These are phyloP conservation scores for Tetraodon nigroviridis DNA, from an alignment of 2,113 vertebrate genomes.

Conservation along the genomic window DNA sequence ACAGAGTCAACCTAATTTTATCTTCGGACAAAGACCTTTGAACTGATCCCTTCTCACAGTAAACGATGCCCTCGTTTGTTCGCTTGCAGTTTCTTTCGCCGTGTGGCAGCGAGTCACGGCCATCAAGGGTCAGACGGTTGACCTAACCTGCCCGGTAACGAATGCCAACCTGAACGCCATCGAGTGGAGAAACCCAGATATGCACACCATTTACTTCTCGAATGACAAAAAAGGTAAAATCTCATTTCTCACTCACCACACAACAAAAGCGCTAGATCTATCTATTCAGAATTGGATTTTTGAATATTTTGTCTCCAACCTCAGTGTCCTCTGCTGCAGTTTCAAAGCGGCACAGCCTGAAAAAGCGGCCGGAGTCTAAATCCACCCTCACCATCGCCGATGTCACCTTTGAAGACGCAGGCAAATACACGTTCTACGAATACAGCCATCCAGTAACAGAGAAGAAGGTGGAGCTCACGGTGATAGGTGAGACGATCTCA, in stretches of 20 bases:
- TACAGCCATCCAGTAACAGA: conserved; percentile 15
- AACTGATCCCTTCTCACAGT: not conserved
- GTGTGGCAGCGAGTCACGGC: conserved; percentile 37
- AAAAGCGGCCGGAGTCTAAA: conserved; percentile 36
- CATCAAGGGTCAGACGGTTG: conserved; percentile 55
- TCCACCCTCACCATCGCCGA: conserved; percentile 58
- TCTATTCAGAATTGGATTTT: not conserved
- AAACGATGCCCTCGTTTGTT: conserved; percentile 6
- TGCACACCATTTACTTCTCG: conserved; percentile 63
- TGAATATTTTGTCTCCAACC: not conserved
- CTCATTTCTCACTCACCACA: not conserved
- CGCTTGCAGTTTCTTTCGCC: conserved; percentile 43
- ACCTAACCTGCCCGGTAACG: conserved; percentile 48
- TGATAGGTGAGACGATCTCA: conserved; percentile 73
- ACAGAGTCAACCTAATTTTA: conserved; percentile 28
- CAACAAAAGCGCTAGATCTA: not conserved
- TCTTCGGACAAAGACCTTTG: not conserved
- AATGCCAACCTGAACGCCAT: conserved; percentile 8
- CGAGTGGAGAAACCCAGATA: conserved; percentile 68
- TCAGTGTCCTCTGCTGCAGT: conserved; percentile 34
- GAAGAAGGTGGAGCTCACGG: conserved; percentile 61
- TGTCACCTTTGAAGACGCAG: conserved; percentile 67
- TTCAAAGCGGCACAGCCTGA: conserved; percentile 59
- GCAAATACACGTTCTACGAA: conserved; percentile 64
- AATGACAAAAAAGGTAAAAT: conserved; percentile 45